phyloP scores from a whole-genome alignment of 2,888 invertebrate species.

The Baccha elongata region DNA sequence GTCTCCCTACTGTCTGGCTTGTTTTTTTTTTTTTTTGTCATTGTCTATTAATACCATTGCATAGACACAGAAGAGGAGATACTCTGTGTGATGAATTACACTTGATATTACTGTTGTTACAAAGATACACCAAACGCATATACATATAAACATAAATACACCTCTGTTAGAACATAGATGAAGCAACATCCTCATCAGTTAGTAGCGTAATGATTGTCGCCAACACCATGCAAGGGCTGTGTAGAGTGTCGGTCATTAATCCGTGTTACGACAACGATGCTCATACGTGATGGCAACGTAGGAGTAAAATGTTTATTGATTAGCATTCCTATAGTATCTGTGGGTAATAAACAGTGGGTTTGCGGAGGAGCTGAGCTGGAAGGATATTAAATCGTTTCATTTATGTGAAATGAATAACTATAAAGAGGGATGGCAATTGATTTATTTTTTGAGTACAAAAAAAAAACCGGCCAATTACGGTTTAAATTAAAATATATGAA shows the following conservation, averaged over 20 bases:
- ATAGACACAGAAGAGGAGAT: background rate
- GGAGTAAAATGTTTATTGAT: constrained; percentile 46
- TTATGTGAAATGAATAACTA: background rate
- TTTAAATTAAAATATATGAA: too few relatives aligned
- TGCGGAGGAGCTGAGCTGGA: constrained; percentile 16
- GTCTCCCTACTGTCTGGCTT: constrained; percentile 69
- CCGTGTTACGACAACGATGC: constrained; percentile 50
- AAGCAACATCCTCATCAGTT: constrained; percentile 49
- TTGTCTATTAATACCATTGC: constrained; percentile 38
- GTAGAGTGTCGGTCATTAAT: constrained; percentile 63
- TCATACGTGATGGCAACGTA: constrained; percentile 9
- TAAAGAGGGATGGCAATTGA: constrained; percentile 9
- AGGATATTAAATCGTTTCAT: constrained; percentile 11
- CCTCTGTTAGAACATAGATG: background rate
- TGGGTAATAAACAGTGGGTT: background rate
- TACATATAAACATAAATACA: background rate
- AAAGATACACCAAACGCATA: background rate
- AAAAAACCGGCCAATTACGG: background rate
- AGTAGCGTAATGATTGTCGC: constrained; percentile 54
- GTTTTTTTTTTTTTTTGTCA: too few relatives aligned
- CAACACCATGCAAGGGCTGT: constrained; percentile 44
- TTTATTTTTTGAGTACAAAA: background rate
- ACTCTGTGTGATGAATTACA: constrained; percentile 46
- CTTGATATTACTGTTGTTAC: constrained; percentile 47
- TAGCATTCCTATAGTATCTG: background rate